These are phyloP conservation scores for Hyperoplus immaculatus DNA, from an alignment of 2,797 vertebrate genomes.

Conservation along the genomic window DNA sequence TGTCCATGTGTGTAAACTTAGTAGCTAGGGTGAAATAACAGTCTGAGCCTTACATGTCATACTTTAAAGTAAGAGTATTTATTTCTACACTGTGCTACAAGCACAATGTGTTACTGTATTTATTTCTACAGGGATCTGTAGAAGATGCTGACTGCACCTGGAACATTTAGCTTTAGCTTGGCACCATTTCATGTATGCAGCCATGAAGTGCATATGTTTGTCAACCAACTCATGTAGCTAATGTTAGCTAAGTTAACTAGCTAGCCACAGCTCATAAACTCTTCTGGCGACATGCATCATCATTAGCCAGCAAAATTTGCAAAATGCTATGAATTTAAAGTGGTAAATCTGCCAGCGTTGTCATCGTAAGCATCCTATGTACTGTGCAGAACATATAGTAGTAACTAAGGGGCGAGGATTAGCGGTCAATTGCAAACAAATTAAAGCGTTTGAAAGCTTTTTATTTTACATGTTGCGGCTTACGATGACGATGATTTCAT, in stretches of 20 bases:
- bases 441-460: constrained; percentile 5
- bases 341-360: neutral
- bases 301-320: neutral
- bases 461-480: constrained; percentile 34
- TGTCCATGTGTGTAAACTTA: neutral
- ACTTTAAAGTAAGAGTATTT: too few relatives aligned
- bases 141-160: neutral
- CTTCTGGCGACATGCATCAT: neutral
- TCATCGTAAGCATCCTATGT: too few relatives aligned
- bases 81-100: neutral
- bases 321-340: neutral
- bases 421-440: constrained; percentile 33
- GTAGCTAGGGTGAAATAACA: neutral
- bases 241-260: neutral
- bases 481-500: constrained; percentile 38
- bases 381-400: too few relatives aligned
- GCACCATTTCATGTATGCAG: neutral
- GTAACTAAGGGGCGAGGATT: too few relatives aligned
- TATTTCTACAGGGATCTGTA: neutral
- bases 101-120: neutral
- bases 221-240: too few relatives aligned
- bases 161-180: neutral
- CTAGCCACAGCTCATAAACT: neutral
- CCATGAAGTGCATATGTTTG: neutral
- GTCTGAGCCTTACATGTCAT: too few relatives aligned